phyloP scores from a whole-genome alignment of 2,797 vertebrate species.

The Pangasius larnaudii region DNA sequence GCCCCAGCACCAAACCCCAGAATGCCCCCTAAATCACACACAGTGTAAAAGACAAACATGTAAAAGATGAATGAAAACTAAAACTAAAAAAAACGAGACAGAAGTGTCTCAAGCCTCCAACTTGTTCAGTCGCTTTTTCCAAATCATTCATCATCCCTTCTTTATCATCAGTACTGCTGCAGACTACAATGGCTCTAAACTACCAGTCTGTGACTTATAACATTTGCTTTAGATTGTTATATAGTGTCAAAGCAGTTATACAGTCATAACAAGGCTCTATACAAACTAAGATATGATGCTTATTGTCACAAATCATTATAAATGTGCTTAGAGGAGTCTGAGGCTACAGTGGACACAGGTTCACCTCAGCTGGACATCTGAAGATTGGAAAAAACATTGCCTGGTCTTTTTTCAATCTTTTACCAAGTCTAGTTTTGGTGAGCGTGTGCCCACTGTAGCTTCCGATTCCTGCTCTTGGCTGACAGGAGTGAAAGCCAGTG shows the following conservation, averaged over 20 bases:
- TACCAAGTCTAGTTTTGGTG: not conserved
- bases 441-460: not conserved
- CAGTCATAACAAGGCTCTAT: not conserved
- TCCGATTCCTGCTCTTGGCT: not conserved
- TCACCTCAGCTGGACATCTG: not conserved
- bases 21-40: slow-evolving; percentile 85
- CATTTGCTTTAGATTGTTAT: not conserved
- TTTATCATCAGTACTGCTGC: not conserved
- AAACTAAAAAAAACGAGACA: not conserved
- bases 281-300: not conserved
- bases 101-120: not conserved
- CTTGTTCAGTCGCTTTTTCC: not conserved
- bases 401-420: not conserved
- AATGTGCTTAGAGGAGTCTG: not conserved
- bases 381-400: not conserved
- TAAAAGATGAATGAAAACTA: not conserved
- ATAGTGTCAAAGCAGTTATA: not conserved
- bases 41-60: not conserved
- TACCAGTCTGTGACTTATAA: not conserved
- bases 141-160: not conserved
- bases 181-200: not conserved
- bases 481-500: not conserved
- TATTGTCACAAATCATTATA: not conserved
- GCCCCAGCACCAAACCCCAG: slow-evolving; percentile 83
- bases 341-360: not conserved